A percentile compares a stretch with the other conserved stretches of the same genome.
These are phyloP conservation scores for Parapristionchus giblindavisi DNA, from an alignment of 2,888 invertebrate genomes.

Conservation along the genomic window DNA sequence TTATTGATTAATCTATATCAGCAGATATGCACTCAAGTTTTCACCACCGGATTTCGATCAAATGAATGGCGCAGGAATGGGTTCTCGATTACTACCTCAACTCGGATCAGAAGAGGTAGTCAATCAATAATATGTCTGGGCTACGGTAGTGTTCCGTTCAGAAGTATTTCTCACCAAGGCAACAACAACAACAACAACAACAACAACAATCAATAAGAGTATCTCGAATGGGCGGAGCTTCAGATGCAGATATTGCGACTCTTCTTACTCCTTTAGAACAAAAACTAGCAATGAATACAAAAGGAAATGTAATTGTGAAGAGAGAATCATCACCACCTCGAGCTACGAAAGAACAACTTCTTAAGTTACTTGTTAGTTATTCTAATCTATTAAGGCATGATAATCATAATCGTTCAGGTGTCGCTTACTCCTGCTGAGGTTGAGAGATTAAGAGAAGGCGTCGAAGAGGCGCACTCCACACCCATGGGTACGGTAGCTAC, in stretches of 20 bases:
- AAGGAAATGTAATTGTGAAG: slow-evolving; percentile 11
- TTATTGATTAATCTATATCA: not conserved
- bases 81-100: not conserved
- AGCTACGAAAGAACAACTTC: slow-evolving; percentile 17
- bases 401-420: not conserved
- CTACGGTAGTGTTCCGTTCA: too few species aligned
- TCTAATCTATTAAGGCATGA: not conserved
- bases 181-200: not conserved
- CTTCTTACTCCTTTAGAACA: slow-evolving; percentile 30
- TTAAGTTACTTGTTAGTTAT: slow-evolving; percentile 17
- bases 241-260: not conserved
- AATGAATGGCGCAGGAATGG: not conserved
- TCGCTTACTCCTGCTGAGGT: slow-evolving; percentile 14
- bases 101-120: too few species aligned
- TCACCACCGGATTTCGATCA: slow-evolving; percentile 25
- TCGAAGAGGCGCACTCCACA: slow-evolving; percentile 3
- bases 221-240: not conserved
- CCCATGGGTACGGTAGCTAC: not conserved
- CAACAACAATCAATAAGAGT: not conserved
- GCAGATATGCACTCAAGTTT: slow-evolving; percentile 13
- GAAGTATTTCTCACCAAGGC: too few species aligned
- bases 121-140: too few species aligned
- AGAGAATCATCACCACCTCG: not conserved
- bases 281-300: not conserved
- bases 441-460: slow-evolving; percentile 4